phyloP scores from a whole-genome alignment of 30 jellyfish, hydroid and myxozoan genomes.

The Rhopilema esculentum region DNA sequence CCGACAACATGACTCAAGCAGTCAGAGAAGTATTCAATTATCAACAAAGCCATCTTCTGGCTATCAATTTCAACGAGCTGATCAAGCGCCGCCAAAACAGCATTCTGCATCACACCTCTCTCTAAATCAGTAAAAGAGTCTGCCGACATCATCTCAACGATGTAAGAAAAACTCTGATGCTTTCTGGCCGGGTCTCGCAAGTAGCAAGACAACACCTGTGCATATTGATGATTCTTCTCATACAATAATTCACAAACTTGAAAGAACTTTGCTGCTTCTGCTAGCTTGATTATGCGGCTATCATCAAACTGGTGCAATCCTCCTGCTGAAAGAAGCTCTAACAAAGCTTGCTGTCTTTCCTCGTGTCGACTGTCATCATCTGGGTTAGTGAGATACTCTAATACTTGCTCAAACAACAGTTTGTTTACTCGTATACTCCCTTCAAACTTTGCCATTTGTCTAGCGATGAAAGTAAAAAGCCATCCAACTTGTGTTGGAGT shows the following conservation, averaged over 20 bases:
- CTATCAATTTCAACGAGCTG: constrained; percentile 86
- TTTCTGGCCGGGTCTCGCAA: constrained; percentile 89
- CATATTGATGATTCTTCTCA: constrained; percentile 77
- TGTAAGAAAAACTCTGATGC: constrained; percentile 70
- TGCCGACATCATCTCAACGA: constrained; percentile 71
- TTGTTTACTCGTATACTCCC: constrained; percentile 83
- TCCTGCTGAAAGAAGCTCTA: constrained; percentile 94
- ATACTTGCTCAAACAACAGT: constrained; percentile 91
- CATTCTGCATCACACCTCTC: constrained; percentile 78
- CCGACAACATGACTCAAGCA: constrained; percentile 76
- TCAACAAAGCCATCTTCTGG: constrained; percentile 79
- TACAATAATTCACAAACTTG: constrained; percentile 94
- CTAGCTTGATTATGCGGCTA: constrained; percentile 80
- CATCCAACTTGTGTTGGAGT: constrained; percentile 98
- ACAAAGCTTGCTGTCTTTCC: constrained; percentile 96
- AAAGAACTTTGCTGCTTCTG: constrained; percentile 96
- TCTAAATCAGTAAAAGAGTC: constrained; percentile 96
- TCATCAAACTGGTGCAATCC: constrained; percentile 93
- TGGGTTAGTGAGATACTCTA: constrained; percentile 90
- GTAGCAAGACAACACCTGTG: constrained; percentile 92
- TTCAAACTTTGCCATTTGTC: constrained; percentile 98
- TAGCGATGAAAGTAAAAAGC: constrained; percentile 94
- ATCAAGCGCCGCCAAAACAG: constrained; percentile 74
- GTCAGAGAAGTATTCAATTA: constrained; percentile 68
- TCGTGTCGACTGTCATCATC: constrained; percentile 97